A percentile compares a stretch with the other conserved stretches of the same genome.
Evolutionary conservation across 37 sponge, comb jelly and placozoan genomes (phyloP).

Genomic region (Cliona cf. orientalis): DNA sequence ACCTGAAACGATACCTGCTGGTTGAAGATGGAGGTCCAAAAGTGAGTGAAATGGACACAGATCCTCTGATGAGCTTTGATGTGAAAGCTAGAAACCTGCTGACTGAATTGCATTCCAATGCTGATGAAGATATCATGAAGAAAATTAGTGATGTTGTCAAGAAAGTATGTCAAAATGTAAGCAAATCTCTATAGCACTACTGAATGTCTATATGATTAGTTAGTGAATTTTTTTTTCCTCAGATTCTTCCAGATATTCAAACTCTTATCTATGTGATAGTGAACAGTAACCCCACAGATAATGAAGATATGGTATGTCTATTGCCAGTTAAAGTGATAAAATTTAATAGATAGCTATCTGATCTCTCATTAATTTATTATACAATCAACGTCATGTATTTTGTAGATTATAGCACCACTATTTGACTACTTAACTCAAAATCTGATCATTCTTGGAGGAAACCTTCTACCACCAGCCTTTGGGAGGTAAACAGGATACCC

Average conservation of each 20-base stretch:
- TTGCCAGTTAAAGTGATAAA: not conserved
- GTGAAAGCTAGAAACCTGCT: conserved; percentile 18
- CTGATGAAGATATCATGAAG: conserved; percentile 44
- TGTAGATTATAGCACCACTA: conserved; percentile 30
- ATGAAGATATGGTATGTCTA: not conserved
- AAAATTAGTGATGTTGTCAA: conserved; percentile 6
- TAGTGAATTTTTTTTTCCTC: not conserved
- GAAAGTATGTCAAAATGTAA: conserved; percentile 17
- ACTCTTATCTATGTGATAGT: not conserved
- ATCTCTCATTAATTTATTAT: too few relatives aligned
- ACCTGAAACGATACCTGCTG: not conserved
- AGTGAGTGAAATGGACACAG: too few relatives aligned
- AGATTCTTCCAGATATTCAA: not conserved
- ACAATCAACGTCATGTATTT: too few relatives aligned
- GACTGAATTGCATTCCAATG: conserved; percentile 9
- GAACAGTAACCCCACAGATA: too few relatives aligned
- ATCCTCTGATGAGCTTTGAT: too few relatives aligned
- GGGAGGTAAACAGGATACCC: conserved; percentile 30
- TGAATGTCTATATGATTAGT: too few relatives aligned
- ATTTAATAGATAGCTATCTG: too few relatives aligned
- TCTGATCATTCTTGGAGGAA: conserved; percentile 35
- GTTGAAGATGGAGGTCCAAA: too few relatives aligned
- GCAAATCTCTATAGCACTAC: not conserved
- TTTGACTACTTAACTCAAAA: conserved; percentile 44
- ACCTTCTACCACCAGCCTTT: conserved; percentile 34